Evolutionary conservation across 2,888 invertebrate genomes (phyloP).

Genomic region (Synergus laeviventris): DNA sequence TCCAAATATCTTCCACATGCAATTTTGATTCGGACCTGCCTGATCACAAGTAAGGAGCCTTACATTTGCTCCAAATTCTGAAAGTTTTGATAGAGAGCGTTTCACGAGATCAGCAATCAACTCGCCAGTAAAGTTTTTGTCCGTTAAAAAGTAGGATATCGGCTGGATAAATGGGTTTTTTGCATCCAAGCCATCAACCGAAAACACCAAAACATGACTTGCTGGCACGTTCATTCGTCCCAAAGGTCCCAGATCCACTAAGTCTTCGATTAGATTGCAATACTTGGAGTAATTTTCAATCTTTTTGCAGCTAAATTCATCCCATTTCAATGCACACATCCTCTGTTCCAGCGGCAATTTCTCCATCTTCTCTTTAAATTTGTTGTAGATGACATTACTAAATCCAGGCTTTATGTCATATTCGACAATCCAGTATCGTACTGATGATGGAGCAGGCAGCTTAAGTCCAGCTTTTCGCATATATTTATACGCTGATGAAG

Average conservation of each 20-base stretch:
- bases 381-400: constrained; percentile 37
- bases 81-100: background rate
- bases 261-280: constrained; percentile 46
- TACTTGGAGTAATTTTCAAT: constrained; percentile 41
- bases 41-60: constrained; percentile 33
- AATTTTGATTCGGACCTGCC: constrained; percentile 26
- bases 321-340: constrained; percentile 43
- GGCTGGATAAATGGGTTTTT: constrained; percentile 47
- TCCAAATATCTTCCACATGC: too few species aligned
- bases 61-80: constrained; percentile 29
- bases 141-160: constrained; percentile 43
- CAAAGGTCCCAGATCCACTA: constrained; percentile 46
- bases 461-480: constrained; percentile 45
- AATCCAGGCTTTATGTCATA: constrained; percentile 48
- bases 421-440: constrained; percentile 48
- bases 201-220: constrained; percentile 42
- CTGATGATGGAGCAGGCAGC: constrained; percentile 46
- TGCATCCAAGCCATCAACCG: constrained; percentile 47
- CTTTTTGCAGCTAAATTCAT: constrained; percentile 45
- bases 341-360: constrained; percentile 35
- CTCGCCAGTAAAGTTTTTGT: background rate
- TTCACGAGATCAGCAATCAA: background rate
- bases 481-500: background rate
- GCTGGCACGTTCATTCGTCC: constrained; percentile 40
- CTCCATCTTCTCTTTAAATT: constrained; percentile 22